A percentile compares a stretch with the other conserved stretches of the same genome.
These are phyloP conservation scores for Podargus strigoides DNA, from an alignment of 2,797 vertebrate species.

Conservation along the genomic window DNA sequence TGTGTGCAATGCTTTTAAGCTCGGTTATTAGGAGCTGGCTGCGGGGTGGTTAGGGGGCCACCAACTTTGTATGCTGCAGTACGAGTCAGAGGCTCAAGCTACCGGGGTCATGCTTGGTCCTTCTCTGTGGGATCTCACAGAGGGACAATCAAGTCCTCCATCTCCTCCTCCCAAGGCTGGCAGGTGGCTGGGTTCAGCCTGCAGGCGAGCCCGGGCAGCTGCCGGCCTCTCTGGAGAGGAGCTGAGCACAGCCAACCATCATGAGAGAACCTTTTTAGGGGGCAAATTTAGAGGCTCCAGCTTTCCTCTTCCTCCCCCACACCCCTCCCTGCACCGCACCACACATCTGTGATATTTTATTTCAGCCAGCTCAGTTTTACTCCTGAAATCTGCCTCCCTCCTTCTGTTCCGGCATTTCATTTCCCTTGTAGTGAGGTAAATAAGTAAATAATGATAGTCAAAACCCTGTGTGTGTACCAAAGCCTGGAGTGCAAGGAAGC, in stretches of 20 bases:
- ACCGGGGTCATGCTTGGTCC: accelerated
- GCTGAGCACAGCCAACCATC: not conserved
- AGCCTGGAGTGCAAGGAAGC: conserved; percentile 59
- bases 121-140: not conserved
- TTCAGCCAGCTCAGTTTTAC: conserved; percentile 13
- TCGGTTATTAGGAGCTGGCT: not conserved
- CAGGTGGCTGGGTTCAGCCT: not conserved
- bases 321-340: accelerated
- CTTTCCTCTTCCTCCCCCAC: not conserved
- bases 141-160: not conserved
- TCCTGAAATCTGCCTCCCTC: conserved; percentile 30
- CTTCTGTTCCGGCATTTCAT: not conserved
- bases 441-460: not conserved
- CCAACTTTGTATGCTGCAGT: not conserved
- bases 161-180: not conserved
- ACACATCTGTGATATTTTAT: not conserved
- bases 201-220: accelerated
- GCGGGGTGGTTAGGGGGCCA: accelerated
- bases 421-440: not conserved
- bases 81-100: not conserved
- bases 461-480: not conserved
- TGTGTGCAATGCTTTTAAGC: not conserved
- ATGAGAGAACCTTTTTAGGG: not conserved
- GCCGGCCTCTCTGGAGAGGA: not conserved
- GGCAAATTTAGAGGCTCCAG: not conserved